Conservation (phyloP, 2,888 invertebrate species). For the Latrodectus hesperus region DNA sequence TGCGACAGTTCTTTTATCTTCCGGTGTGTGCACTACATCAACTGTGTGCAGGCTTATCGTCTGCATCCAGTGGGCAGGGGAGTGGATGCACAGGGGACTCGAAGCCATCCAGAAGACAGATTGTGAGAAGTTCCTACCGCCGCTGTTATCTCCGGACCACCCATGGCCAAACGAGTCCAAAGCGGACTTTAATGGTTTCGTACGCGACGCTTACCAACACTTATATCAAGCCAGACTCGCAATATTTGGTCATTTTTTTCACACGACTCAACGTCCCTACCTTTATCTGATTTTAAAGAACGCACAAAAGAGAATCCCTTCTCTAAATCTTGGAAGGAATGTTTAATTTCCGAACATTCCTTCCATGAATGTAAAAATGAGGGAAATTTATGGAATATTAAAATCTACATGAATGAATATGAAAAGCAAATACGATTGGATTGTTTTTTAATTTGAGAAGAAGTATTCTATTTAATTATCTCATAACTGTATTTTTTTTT, state of each 20-base stretch:
- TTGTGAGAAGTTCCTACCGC: not conserved
- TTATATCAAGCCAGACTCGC: constrained; percentile 47
- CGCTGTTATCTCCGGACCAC: constrained; percentile 53
- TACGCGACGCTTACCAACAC: constrained; percentile 49
- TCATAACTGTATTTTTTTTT: too few species aligned
- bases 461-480: too few species aligned
- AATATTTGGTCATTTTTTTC: constrained; percentile 36
- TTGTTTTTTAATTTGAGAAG: too few species aligned
- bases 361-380: too few species aligned
- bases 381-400: too few species aligned
- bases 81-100: not conserved
- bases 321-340: too few species aligned
- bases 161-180: constrained; percentile 41
- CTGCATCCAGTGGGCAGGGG: not conserved
- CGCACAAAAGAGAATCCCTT: not conserved
- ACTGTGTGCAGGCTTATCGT: not conserved
- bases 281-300: not conserved
- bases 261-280: constrained; percentile 13
- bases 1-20: too few species aligned
- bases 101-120: too few species aligned
- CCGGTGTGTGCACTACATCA: too few species aligned
- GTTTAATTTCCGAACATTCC: too few species aligned
- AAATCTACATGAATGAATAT: too few species aligned
- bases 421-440: too few species aligned
- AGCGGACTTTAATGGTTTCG: constrained; percentile 54